Conservation (phyloP, 2,797 vertebrate species). For the Chrysocyon brachyurus region DNA sequence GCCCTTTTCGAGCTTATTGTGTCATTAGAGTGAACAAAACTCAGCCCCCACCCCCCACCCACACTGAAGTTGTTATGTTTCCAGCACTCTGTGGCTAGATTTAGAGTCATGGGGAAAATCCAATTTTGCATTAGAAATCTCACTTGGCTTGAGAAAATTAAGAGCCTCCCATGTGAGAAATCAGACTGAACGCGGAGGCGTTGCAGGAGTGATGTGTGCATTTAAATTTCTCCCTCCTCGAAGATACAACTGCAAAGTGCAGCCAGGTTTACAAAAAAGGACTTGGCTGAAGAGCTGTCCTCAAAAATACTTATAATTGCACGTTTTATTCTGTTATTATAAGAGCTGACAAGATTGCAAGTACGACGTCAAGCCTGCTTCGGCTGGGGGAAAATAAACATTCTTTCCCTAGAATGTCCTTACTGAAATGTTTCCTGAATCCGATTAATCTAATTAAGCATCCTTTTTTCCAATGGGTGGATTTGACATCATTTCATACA, state of each 20-base stretch:
- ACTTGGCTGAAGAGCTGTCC: background rate
- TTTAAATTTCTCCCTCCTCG: background rate
- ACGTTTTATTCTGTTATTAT: background rate
- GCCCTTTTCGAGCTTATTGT: background rate
- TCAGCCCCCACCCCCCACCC: background rate
- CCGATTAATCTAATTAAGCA: rapidly evolving
- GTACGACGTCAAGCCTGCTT: background rate
- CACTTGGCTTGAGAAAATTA: background rate
- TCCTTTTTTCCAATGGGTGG: background rate
- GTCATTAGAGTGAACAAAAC: background rate
- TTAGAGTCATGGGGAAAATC: background rate
- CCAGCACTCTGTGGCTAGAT: background rate
- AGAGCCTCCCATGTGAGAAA: background rate
- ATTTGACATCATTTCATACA: background rate
- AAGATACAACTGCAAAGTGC: background rate
- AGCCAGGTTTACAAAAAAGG: background rate
- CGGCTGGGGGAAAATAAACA: background rate
- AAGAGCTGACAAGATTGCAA: background rate
- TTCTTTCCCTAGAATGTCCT: background rate
- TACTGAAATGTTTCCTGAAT: background rate
- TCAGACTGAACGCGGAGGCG: background rate
- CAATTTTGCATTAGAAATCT: background rate
- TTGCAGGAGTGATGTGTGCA: rapidly evolving
- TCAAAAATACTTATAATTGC: rapidly evolving
- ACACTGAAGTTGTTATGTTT: background rate